Evolutionary conservation across 2,113 vertebrate genomes (phyloP).

Genomic region (Pionites leucogaster): DNA sequence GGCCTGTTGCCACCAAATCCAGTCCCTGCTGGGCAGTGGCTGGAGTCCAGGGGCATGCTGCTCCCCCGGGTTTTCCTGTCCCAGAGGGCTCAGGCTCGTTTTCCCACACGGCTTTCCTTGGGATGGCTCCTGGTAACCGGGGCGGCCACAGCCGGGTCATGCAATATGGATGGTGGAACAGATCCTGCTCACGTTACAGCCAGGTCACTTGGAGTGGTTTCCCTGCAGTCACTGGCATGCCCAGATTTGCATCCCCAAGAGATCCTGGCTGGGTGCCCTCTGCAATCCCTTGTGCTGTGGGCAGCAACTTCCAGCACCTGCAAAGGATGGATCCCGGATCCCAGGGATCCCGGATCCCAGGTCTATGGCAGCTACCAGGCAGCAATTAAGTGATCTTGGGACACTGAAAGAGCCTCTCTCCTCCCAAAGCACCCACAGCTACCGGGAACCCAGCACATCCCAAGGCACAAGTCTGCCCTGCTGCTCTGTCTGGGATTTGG

Average conservation of each 20-base stretch:
- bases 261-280: background rate
- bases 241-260: background rate
- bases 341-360: background rate
- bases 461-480: background rate
- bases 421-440: background rate
- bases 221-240: background rate
- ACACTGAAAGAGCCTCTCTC: fast-evolving
- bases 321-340: background rate
- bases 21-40: background rate
- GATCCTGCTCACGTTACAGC: background rate
- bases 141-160: background rate
- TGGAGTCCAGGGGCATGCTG: fast-evolving
- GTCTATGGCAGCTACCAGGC: background rate
- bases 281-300: fast-evolving
- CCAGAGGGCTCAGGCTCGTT: fast-evolving
- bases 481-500: background rate
- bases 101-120: background rate
- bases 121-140: background rate
- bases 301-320: background rate
- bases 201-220: background rate
- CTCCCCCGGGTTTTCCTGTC: background rate
- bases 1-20: background rate
- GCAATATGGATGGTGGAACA: slow-evolving; percentile 51
- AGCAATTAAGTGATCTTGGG: fast-evolving
- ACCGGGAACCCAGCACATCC: background rate